Conservation (phyloP, 2,888 invertebrate genomes). For the Noctuana brunneofusca region DNA sequence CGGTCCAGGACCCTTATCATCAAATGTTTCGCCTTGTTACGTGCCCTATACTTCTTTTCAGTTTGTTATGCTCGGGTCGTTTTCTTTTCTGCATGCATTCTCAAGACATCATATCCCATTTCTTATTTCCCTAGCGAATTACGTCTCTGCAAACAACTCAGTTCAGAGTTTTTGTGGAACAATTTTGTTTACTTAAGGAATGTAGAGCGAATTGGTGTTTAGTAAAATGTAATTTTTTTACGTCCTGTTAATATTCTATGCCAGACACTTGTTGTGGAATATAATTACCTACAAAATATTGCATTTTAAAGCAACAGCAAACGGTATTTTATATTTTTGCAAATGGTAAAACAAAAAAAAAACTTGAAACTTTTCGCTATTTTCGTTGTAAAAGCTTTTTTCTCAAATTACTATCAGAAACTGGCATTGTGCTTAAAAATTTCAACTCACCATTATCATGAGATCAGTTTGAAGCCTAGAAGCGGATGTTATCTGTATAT, state of each 20-base stretch:
- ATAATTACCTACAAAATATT: no score
- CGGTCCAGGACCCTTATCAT: slow-evolving; percentile 13
- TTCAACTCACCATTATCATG: slow-evolving; percentile 69
- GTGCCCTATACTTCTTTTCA: not conserved
- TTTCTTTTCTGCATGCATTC: not conserved
- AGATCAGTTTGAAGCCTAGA: slow-evolving; percentile 68
- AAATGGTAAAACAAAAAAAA: no score
- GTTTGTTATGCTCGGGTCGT: not conserved
- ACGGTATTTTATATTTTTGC: no score
- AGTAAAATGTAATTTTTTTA: not conserved
- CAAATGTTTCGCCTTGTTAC: slow-evolving; percentile 12
- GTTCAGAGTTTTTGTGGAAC: not conserved
- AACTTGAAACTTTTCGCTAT: no score
- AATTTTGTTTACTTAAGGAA: not conserved
- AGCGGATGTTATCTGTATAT: slow-evolving; percentile 61
- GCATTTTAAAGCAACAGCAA: not conserved
- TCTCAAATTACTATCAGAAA: slow-evolving; percentile 13
- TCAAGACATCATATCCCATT: slow-evolving; percentile 13
- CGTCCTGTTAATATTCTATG: no score
- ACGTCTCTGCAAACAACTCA: not conserved
- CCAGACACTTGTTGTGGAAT: slow-evolving; percentile 12
- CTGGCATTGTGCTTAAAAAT: not conserved
- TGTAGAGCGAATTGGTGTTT: not conserved
- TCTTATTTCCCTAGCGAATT: slow-evolving; percentile 14
- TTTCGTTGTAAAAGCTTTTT: no score